These are phyloP conservation scores for Calidris pugnax DNA, from an alignment of 2,113 vertebrate species.

Conservation along the genomic window DNA sequence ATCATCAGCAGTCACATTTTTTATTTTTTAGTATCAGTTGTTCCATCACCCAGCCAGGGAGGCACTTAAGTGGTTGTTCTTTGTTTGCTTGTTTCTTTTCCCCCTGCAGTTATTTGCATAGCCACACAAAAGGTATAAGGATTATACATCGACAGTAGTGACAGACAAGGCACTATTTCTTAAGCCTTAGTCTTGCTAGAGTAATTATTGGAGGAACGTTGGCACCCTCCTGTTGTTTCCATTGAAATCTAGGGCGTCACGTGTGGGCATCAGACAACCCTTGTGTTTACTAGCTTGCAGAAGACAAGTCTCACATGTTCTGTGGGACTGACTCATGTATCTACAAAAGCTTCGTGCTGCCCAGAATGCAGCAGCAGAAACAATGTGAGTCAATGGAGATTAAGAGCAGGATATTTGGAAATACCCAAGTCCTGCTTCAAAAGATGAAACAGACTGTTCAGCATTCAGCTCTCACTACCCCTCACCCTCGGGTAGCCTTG, in stretches of 20 bases:
- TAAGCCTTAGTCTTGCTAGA: not conserved
- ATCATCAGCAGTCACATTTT: not conserved
- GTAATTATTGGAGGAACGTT: not conserved
- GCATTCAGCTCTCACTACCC: not conserved
- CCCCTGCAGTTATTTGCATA: not conserved
- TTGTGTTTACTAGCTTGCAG: not conserved
- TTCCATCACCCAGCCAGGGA: not conserved
- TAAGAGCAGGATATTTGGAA: not conserved
- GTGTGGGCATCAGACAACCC: not conserved
- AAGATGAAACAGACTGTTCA: not conserved
- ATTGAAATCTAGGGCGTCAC: not conserved
- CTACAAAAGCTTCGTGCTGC: not conserved
- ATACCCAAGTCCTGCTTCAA: not conserved
- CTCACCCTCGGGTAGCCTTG: not conserved
- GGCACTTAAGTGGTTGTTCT: not conserved
- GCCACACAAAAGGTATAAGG: not conserved
- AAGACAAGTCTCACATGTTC: not conserved
- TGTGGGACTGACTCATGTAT: not conserved
- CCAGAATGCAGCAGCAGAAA: not conserved
- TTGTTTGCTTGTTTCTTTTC: not conserved
- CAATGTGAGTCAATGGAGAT: not conserved
- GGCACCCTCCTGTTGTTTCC: not conserved
- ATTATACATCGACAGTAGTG: not conserved
- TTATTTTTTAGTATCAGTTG: not conserved
- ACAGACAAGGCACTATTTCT: not conserved